A percentile compares a stretch with the other conserved stretches of the same genome.
Conservation (phyloP, 2,888 invertebrate genomes). For the Tanypteryx hageni region DNA sequence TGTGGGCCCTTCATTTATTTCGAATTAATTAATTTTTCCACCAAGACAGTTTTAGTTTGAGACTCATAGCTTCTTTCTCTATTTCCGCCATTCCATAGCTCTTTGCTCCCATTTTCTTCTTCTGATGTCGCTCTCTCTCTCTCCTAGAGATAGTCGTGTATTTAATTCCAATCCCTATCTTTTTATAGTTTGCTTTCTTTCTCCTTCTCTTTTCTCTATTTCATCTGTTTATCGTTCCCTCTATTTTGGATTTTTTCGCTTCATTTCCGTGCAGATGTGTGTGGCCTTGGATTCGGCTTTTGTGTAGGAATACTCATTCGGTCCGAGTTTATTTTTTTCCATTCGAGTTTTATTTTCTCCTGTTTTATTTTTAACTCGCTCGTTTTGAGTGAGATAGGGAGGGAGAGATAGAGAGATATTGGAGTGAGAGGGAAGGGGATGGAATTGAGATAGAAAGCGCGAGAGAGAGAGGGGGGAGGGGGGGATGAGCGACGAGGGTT, state of each 20-base stretch:
- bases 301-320: background rate
- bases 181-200: background rate
- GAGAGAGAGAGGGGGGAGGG: no score
- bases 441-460: background rate
- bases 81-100: background rate
- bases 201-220: background rate
- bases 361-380: background rate
- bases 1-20: no score
- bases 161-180: background rate
- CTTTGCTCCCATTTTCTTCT: background rate
- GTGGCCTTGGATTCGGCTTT: constrained; percentile 1
- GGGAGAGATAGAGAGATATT: background rate
- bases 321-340: background rate
- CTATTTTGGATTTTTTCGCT: background rate
- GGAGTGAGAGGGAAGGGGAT: background rate
- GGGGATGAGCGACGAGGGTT: background rate
- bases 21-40: no score
- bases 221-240: background rate
- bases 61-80: background rate
- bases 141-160: background rate
- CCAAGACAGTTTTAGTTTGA: no score
- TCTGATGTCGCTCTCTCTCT: background rate
- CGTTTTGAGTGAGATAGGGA: constrained; percentile 13
- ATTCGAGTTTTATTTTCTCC: background rate
- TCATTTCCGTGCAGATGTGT: background rate